Percentiles rank a stretch among this genome's conserved stretches.
phyloP scores from a whole-genome alignment of 2,888 invertebrate genomes.

The Falcaria lacertinaria region DNA sequence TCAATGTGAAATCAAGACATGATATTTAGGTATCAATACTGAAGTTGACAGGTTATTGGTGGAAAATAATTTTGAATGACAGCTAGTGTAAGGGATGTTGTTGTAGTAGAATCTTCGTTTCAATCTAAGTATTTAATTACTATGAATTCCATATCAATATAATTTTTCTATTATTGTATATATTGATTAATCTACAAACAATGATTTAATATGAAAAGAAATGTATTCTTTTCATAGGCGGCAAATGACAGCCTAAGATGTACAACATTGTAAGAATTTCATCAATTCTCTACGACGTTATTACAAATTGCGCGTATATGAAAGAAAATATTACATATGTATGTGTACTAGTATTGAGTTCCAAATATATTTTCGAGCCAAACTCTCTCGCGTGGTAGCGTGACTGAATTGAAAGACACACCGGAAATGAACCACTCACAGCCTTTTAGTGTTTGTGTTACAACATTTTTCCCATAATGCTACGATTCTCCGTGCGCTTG shows the following conservation, averaged over 20 bases:
- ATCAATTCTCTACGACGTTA: neutral
- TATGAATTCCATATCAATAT: too few relatives aligned
- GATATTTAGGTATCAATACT: neutral
- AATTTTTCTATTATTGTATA: too few relatives aligned
- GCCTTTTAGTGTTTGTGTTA: conserved; percentile 44
- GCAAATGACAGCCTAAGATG: too few relatives aligned
- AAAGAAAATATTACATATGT: conserved; percentile 2
- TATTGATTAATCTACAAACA: too few relatives aligned
- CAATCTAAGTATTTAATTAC: too few relatives aligned
- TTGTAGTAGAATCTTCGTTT: too few relatives aligned
- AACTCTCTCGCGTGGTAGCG: conserved; percentile 26
- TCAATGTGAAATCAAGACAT: neutral
- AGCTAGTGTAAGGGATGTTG: too few relatives aligned
- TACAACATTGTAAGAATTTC: neutral
- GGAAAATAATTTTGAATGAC: too few relatives aligned
- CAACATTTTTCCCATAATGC: conserved; percentile 28
- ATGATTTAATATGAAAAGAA: too few relatives aligned
- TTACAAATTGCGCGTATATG: neutral
- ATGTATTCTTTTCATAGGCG: too few relatives aligned
- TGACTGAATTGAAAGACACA: conserved; percentile 37
- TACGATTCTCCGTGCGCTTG: conserved; percentile 18
- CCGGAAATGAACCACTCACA: conserved; percentile 56
- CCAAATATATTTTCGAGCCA: conserved; percentile 28
- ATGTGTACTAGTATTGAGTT: conserved; percentile 16
- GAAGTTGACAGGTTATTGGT: neutral